Evolutionary conservation across 2,888 invertebrate species (phyloP), one percentile per base, ranked within the genome.

Genomic region (Xanthorhoe designata): DNA sequence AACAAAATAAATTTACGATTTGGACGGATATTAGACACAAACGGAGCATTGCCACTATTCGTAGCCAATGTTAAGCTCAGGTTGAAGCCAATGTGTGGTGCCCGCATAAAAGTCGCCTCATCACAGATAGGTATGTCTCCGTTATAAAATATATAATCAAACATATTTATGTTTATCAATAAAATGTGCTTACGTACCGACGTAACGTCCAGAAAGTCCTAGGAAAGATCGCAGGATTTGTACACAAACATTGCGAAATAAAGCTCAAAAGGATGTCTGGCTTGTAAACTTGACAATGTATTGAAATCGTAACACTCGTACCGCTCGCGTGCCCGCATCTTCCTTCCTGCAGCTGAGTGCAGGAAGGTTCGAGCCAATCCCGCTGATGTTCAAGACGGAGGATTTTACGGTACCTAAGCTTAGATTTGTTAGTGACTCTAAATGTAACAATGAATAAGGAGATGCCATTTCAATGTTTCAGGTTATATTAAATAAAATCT

Each of bases 331-430:
- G 63, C 45, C 19, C 15, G n/a, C 61, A 60, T 56, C 68, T 58
- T 59, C 60, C 70, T 68, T 78, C 69, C 78, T 71, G 70, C 72
- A 78, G 76, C 76, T 73, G 80, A 88, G 85, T 85, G 85, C 87
- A 84, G 86, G 85, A 86, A 81, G 81, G 79, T 79, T 81, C 79
- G 74, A 84, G 85, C 85, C 85, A 86, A 86, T 86, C 85, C 83
- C 77, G 81, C 83, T 78, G 83, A 85, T 83, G 82, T 85, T 85
- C 69, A 64, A 68, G 70, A 65, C 71, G 71, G 73, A 76, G 77
- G 78, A 80, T 79, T 77, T 72, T 67, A 32, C 38, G 38, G 13
- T 13, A 32, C 8, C 35, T 38, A 42, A 42, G 13, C 38, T 42
- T 42, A 42, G 2, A 13, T 38, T 35, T 35, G 9, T 35, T 9